Base-by-base conservation (phyloP, 2,113 vertebrate species). In the Mixornis gularis region DNA sequence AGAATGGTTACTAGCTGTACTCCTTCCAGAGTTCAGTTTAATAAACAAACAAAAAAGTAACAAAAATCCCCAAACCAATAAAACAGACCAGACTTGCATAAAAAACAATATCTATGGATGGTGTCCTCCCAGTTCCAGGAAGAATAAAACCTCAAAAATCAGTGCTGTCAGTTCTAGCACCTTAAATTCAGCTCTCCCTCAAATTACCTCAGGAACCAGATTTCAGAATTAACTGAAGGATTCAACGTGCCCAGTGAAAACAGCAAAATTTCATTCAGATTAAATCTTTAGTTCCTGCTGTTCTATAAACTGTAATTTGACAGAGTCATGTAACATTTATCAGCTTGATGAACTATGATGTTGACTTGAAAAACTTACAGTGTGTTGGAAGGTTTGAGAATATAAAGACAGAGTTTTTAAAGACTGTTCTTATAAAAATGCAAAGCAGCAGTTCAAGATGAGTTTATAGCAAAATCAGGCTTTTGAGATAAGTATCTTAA, bases 401-500 rank as follows among this genome's bases (percentile, higher is more conserved):
- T 22, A 24, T 34, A 64, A 92, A 56, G 36, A 59, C 2, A 10
- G 9, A 36, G 22, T 11, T 93, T 77, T 81, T 62, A 81, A 92
- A 17, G 41, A 62, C 10, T 85, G 25, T 49, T 82, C 79, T 89
- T 51, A 82, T 62, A 85, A 91, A 92, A 91, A 91, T 69, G 58
- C 34, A 76, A 82, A 94, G 51, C 24, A 84, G 56, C 41, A 82
- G 63, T 58, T 89, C 68, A 76, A 62, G 20, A 91, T 30, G 52
- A 89, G 41, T 62, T 85, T 89, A 95, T 19, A 82, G 46, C 24
- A 92, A 91, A 91, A 95, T 79, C 53, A 85, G 22, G 34, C 55
- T 83, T 94, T 71, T 62, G 34, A 94, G 92, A 92, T 93, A 81
- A 91, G 44, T 79, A 92, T 87, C 90, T 94, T 85, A 65, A 87